Evolutionary conservation across 2,888 invertebrate genomes (phyloP).

Genomic region (Tiliacea citrago): DNA sequence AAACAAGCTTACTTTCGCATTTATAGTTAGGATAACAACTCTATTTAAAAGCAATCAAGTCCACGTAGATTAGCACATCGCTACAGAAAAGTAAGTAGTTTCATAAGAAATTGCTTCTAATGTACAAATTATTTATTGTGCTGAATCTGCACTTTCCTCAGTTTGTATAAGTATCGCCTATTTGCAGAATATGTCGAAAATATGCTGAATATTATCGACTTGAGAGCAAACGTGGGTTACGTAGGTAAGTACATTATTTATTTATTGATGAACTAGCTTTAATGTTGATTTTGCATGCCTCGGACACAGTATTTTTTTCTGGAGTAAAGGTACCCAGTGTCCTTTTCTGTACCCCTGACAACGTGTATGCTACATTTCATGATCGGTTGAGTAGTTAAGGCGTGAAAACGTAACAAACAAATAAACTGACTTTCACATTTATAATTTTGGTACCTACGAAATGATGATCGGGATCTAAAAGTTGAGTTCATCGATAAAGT

Average conservation of each 20-base stretch:
- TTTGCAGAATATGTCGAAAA: conserved; percentile 3
- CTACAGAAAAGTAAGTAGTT: conserved; percentile 8
- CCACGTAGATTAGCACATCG: background rate
- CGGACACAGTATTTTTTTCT: too few species aligned
- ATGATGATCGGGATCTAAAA: too few species aligned
- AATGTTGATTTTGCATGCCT: too few species aligned
- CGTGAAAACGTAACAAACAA: too few species aligned
- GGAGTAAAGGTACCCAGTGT: too few species aligned
- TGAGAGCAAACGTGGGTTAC: background rate
- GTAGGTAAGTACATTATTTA: background rate
- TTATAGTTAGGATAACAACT: background rate
- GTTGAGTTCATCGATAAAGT: too few species aligned
- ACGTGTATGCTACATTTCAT: too few species aligned
- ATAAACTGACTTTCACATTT: too few species aligned
- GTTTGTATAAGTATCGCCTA: conserved; percentile 14
- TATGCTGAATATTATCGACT: background rate
- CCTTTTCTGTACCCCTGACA: too few species aligned
- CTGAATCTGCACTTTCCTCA: conserved; percentile 37
- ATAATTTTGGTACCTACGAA: too few species aligned
- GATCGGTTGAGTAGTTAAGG: too few species aligned
- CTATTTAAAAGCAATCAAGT: conserved; percentile 3
- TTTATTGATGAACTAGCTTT: background rate
- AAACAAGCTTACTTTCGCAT: too few species aligned
- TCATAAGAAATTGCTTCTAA: conserved; percentile 28
- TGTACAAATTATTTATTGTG: conserved; percentile 35